Evolutionary conservation across 2,888 invertebrate species (phyloP).

Genomic region (Yponomeuta plumbellus): DNA sequence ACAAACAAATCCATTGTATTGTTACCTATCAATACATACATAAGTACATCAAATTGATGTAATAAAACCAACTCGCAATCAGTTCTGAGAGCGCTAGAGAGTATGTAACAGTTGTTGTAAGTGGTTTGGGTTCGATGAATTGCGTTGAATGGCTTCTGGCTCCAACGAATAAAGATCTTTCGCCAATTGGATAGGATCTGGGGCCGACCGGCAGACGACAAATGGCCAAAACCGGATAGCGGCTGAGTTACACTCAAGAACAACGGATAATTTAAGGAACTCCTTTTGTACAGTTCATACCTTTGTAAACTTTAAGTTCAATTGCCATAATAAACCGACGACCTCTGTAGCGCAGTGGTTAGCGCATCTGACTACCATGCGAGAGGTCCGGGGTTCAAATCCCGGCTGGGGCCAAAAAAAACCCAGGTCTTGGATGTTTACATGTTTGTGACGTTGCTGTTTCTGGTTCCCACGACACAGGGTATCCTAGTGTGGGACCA

Average conservation of each 20-base stretch:
- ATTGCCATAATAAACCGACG: too few relatives aligned
- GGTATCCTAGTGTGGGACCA: too few relatives aligned
- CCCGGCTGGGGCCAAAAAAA: too few relatives aligned
- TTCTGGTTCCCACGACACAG: too few relatives aligned
- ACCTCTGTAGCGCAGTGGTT: too few relatives aligned
- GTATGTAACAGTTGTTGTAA: conserved; percentile 44
- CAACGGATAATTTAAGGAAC: too few relatives aligned
- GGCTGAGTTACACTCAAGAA: conserved; percentile 22
- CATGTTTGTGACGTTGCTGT: too few relatives aligned
- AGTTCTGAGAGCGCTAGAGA: neutral
- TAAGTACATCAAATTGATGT: neutral
- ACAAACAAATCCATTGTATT: neutral
- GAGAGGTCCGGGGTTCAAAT: too few relatives aligned
- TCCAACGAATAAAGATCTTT: conserved; percentile 62
- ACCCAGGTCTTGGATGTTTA: too few relatives aligned
- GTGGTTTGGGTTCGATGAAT: conserved; percentile 50
- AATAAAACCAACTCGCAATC: conserved; percentile 1
- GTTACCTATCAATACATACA: neutral
- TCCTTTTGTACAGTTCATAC: too few relatives aligned
- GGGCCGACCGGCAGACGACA: conserved; percentile 40
- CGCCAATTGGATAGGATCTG: conserved; percentile 55
- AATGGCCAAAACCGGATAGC: conserved; percentile 43
- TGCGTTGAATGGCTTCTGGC: conserved; percentile 48
- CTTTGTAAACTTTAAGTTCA: too few relatives aligned
- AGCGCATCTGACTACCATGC: too few relatives aligned